Evolutionary conservation across 2,113 vertebrate species (phyloP), one percentile per base, ranked within the genome.

Genomic region (Notothenia coriiceps): DNA sequence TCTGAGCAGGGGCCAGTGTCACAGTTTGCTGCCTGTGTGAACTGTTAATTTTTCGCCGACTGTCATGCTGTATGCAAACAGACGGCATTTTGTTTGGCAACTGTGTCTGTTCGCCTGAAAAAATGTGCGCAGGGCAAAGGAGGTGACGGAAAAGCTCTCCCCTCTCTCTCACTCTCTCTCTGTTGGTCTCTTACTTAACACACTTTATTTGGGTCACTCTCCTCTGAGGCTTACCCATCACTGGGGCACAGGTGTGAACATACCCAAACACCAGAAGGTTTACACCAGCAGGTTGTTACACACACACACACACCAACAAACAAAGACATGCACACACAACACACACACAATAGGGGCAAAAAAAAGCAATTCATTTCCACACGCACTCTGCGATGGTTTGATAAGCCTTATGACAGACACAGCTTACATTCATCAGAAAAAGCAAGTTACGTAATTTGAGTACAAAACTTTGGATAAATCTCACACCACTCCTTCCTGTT

Each of bases 141-240:
- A 72, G 67, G 75, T 78, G 73, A 78, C 25, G 10, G 52, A 56
- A 70, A 52, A 46, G 46, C 64, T 57, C 59, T 64, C 63, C 79
- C 12, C 44, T 57, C 50, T 47, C 18, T 7, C 50, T 22, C 20
- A 22, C 4, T 22, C 43, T 66, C 65, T 82, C 61, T 82, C n/a
- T 75, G 49, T 25, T 40, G 25, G n/a, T 14, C 18, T 18, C 52
- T 14, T 20, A 51, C 74, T 74, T 67, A 87, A 85, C 68, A 3
- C 76, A 74, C 65, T 57, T 75, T 86, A 90, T 84, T 80, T 81
- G 70, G 88, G 83, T 89, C 84, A 89, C 71, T 85, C 68, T 57
- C 78, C 70, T 76, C 43, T 74, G 74, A 82, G 74, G 86, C 63
- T 64, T 82, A 55, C 49, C 73, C 83, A 62, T 68, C 62, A 56